Base-by-base conservation (phyloP, 2,113 vertebrate genomes). In the Oxyura jamaicensis region DNA sequence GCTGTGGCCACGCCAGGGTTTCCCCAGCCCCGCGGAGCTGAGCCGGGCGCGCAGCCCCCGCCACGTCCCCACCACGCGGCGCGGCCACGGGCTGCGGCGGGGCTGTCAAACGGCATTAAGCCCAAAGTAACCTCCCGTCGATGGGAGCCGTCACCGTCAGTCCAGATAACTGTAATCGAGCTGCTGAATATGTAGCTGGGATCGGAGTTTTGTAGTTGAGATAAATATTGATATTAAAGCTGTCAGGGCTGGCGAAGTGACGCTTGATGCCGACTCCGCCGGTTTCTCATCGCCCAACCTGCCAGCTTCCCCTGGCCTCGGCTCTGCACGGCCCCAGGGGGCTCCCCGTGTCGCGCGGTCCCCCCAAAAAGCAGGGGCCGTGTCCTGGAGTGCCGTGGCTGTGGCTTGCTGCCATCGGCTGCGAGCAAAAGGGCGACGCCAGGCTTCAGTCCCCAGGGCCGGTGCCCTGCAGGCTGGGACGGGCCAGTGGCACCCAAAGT, bases 181-280 rank as follows among this genome's bases (percentile, higher is more conserved):
- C 87, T 91, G 91, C 93, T 68, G 92, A 83, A 63, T 36, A 39
- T 48, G 94, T 62, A 95, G 93, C 88, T 31, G 75, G 86, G 93
- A 96, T 96, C 46, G 8, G 96, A 75, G 81, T 63, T 90, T 73
- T 33, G 87, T 73, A 79, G 94, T 86, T 11, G 90, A 92, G 94
- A 96, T 96, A 97, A 97, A 97, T 93, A 92, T 74, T 78, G 69
- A 94, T 90, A 95, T 97, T 97, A 94, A 93, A 94, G 95, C 93
- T 96, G 97, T 95, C 97, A 87, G 90, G 89, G 73, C 79, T 55
- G 91, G 69, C 39, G 46, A 75, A 63, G 80, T 17, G 53, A 56
- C 14, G 23, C 88, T 42, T 59, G 56, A 52, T 66, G 29, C 56
- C 42, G 21, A 19, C 76, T 75, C 80, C 4, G 21, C 25, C 12